Evolutionary conservation across 1,140 invertebrate species (phyloP).

Genomic region (Lepidotrigona ventralis): DNA sequence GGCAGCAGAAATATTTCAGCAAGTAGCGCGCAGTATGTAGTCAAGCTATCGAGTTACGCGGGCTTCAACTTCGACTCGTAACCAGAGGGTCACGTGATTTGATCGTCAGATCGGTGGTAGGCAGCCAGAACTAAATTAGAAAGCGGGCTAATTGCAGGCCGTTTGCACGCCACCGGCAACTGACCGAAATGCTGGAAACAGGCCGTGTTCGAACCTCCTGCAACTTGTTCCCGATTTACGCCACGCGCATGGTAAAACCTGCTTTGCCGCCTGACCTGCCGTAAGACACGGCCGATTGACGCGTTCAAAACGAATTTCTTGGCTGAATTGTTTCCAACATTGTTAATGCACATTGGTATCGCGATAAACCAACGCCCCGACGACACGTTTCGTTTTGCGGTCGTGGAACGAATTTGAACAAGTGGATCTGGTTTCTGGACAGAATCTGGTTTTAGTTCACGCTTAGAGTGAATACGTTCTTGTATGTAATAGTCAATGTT

Average conservation of each 20-base stretch:
- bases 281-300: neutral
- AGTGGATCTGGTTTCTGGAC: no score
- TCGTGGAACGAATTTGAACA: no score
- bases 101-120: slow-evolving; percentile 69
- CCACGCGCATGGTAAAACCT: neutral
- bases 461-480: no score
- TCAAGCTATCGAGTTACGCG: slow-evolving; percentile 47
- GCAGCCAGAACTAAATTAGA: slow-evolving; percentile 71
- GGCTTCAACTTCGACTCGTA: slow-evolving; percentile 58
- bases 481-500: no score
- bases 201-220: slow-evolving; percentile 4
- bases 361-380: no score
- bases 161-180: slow-evolving; percentile 72
- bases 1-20: slow-evolving; percentile 10
- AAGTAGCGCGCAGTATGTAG: neutral
- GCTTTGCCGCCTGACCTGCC: neutral
- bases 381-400: no score
- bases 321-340: neutral
- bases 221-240: slow-evolving; percentile 35
- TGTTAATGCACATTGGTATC: neutral
- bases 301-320: neutral
- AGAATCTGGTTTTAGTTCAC: no score
- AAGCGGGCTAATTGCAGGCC: slow-evolving; percentile 72
- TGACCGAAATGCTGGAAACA: slow-evolving; percentile 67
- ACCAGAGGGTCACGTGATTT: slow-evolving; percentile 68